These are phyloP conservation scores for Diarsia mendica DNA, from an alignment of 2,888 invertebrate species.

Conservation along the genomic window DNA sequence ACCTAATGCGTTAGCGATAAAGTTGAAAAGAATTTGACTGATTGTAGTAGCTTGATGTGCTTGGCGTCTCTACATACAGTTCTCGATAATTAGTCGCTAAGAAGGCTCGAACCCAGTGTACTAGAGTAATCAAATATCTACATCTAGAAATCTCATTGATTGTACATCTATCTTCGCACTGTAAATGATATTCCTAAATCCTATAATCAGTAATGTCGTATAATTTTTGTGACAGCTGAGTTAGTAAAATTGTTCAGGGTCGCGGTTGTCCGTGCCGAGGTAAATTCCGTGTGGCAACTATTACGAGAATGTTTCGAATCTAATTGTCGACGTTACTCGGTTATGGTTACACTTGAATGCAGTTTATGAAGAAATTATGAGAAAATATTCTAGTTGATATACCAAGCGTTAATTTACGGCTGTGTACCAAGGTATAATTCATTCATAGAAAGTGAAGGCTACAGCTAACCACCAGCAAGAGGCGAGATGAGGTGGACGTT, in stretches of 20 bases:
- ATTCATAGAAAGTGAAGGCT: constrained; percentile 49
- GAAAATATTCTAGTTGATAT: neutral
- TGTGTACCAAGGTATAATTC: constrained; percentile 42
- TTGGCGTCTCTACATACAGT: neutral
- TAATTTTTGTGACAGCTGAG: constrained; percentile 46
- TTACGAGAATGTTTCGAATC: constrained; percentile 30
- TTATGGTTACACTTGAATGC: constrained; percentile 45
- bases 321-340: constrained; percentile 19
- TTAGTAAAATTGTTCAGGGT: constrained; percentile 53
- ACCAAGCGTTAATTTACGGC: neutral
- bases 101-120: constrained; percentile 1
- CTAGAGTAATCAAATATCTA: constrained; percentile 4
- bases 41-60: no score
- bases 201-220: constrained; percentile 49
- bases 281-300: constrained; percentile 45
- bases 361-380: constrained; percentile 23
- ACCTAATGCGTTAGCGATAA: no score
- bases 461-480: constrained; percentile 28
- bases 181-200: constrained; percentile 60
- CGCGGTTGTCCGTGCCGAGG: constrained; percentile 33
- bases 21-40: no score
- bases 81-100: neutral
- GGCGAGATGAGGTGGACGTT: constrained; percentile 36
- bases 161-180: constrained; percentile 62
- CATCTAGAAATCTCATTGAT: neutral